Base-by-base conservation (phyloP, 2,797 vertebrate species). In the Pagetopsis macropterus region DNA sequence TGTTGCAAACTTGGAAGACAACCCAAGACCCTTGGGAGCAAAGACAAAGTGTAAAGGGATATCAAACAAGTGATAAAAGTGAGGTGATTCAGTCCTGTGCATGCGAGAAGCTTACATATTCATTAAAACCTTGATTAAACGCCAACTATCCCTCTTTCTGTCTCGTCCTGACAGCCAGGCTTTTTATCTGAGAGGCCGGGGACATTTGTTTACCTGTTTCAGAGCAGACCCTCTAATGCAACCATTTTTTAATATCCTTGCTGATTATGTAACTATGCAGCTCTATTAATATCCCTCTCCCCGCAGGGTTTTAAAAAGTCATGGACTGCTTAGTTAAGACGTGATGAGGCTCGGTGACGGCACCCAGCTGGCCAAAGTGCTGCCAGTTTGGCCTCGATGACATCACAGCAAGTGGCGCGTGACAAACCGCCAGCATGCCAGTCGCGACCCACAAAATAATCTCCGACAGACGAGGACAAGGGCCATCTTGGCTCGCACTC, bases 361-460 rank as follows among this genome's bases (percentile, higher is more conserved):
- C 78, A 69, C 81, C 92, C 92, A 90, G 90, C 90, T 93, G 92
- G 83, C 76, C 55, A 51, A 45, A 74, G 87, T 77, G 87, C 82
- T 71, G 82, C 82, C 67, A 87, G 68, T 72, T 71, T 88, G 88
- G 84, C 90, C 85, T 84, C 62, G 19, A 81, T 87, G 86, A 87
- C 90, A 90, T 91, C 81, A 66, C 79, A 57, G 76, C 87, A 85
- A 88, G 84, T 81, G 89, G 77, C 67, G 82, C 88, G 59, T 90
- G 83, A 93, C 87, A 91, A 85, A 90, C 77, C 77, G 82, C 82
- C 79, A 73, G 82, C 78, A 65, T 72, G 41, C 85, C 82, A 83
- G 83, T 86, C 75, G 61, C 52, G 58, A 91, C 88, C 89, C 86
- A 59, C 70, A 71, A 88, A 90, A 93, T 91, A 87, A 92, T 92